These are phyloP conservation scores for Limnephilus lunatus DNA, from an alignment of 2,888 invertebrate species.

Conservation along the genomic window DNA sequence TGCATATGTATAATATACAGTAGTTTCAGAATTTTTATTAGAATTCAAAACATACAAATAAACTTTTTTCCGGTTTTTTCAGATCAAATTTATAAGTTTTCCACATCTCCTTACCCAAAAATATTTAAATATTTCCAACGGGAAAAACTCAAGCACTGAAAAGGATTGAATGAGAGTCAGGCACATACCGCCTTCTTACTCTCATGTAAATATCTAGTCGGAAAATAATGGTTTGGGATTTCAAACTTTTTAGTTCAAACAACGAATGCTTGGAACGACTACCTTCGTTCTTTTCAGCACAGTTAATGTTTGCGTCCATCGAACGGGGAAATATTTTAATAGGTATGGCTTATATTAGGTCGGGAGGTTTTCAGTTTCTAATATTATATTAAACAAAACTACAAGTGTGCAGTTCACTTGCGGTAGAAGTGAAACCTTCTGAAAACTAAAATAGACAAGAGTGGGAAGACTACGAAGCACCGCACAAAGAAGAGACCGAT, in stretches of 20 bases:
- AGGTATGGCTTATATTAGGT: neutral
- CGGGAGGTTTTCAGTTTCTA: neutral
- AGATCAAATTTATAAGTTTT: too few relatives aligned
- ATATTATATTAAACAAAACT: too few relatives aligned
- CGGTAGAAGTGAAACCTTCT: too few relatives aligned
- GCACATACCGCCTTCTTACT: neutral
- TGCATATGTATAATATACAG: too few relatives aligned
- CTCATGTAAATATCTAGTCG: neutral
- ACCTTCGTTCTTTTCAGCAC: neutral
- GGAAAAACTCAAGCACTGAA: neutral
- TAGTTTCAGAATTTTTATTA: neutral
- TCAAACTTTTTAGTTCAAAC: neutral
- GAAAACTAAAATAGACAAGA: too few relatives aligned
- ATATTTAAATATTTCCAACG: too few relatives aligned
- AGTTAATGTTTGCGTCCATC: neutral
- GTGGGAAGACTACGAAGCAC: too few relatives aligned
- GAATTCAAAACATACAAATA: neutral
- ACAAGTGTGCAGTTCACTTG: too few relatives aligned
- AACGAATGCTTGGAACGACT: neutral
- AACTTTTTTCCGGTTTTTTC: neutral
- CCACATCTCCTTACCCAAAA: too few relatives aligned
- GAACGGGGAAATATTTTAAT: neutral
- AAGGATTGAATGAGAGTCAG: neutral
- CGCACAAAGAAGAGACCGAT: too few relatives aligned
- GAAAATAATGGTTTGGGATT: neutral